Conservation (phyloP, 2,113 vertebrate species). For the Puffinus mauretanicus region DNA sequence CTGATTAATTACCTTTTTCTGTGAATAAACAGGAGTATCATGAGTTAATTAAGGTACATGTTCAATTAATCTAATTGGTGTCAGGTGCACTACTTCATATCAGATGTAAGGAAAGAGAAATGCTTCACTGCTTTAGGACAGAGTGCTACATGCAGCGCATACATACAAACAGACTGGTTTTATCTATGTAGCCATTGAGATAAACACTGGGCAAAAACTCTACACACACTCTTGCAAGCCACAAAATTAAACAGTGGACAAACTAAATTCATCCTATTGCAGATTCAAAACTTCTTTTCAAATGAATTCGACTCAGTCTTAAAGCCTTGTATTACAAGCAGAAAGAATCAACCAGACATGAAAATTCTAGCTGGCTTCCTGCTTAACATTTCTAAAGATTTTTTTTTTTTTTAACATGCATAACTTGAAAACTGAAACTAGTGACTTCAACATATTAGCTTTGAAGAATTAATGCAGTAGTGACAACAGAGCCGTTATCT, state of each 20-base stretch:
- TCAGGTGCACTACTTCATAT: neutral
- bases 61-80: conserved; percentile 33
- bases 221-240: neutral
- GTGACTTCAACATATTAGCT: neutral
- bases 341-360: neutral
- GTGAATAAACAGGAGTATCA: conserved; percentile 39
- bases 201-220: neutral
- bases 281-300: neutral
- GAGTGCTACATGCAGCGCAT: neutral
- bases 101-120: neutral
- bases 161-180: neutral
- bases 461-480: neutral
- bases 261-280: neutral
- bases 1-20: conserved; percentile 24
- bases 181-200: neutral
- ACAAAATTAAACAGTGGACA: neutral
- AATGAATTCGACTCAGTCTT: neutral
- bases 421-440: neutral
- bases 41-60: conserved; percentile 27
- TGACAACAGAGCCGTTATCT: fast-evolving
- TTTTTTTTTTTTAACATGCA: neutral
- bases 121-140: neutral
- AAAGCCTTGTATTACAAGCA: neutral
- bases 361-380: neutral
- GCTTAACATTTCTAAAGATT: neutral